Evolutionary conservation across 1,140 invertebrate species (phyloP).

Genomic region (Scylla paramamosain): DNA sequence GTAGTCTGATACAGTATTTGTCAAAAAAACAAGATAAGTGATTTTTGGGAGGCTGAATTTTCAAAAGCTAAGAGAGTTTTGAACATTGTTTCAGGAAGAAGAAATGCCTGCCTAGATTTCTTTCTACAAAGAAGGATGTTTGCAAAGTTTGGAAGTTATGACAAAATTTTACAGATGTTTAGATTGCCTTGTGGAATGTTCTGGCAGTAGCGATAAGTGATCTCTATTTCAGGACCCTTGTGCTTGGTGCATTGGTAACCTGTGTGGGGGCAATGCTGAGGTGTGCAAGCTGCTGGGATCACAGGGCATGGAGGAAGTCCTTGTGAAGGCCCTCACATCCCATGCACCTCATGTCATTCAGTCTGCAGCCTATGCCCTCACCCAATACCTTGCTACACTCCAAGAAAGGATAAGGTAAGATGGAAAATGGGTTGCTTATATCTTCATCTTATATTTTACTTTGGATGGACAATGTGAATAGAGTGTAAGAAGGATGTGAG

Average conservation of each 20-base stretch:
- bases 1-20: too few species aligned
- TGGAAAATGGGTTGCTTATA: neutral
- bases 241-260: slow-evolving; percentile 65
- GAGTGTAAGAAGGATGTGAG: too few species aligned
- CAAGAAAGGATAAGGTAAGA: slow-evolving; percentile 47
- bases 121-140: too few species aligned
- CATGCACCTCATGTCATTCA: slow-evolving; percentile 53
- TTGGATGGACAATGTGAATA: too few species aligned
- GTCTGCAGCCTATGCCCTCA: slow-evolving; percentile 59
- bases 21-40: too few species aligned
- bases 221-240: slow-evolving; percentile 53
- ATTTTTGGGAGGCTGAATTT: too few species aligned
- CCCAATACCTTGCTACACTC: slow-evolving; percentile 56
- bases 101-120: too few species aligned
- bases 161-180: too few species aligned
- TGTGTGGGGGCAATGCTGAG: slow-evolving; percentile 43
- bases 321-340: slow-evolving; percentile 39
- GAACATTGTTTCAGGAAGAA: too few species aligned
- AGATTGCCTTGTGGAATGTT: neutral
- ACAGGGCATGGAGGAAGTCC: slow-evolving; percentile 36
- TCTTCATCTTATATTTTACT: too few species aligned
- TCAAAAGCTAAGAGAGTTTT: too few species aligned
- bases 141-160: too few species aligned
- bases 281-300: slow-evolving; percentile 45
- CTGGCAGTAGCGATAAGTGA: neutral